Conservation (phyloP, 37 sponge, comb jelly and placozoan genomes). For the Lycopodina hypogea region DNA sequence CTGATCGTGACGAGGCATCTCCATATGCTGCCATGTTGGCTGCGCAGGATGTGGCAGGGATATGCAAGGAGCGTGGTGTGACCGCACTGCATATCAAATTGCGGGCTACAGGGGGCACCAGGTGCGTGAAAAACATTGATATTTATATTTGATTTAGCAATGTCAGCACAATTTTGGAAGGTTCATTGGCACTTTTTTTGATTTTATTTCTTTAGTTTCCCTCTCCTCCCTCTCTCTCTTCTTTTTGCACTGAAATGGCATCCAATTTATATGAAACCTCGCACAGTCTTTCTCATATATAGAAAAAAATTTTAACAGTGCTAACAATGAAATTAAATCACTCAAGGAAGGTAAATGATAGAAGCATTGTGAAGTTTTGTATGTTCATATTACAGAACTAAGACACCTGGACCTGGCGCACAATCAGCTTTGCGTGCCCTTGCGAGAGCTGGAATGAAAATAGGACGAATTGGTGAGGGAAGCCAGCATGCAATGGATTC, state of each 20-base stretch:
- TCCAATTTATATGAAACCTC: too few relatives aligned
- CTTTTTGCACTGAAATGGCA: neutral
- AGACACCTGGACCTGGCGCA: slow-evolving; percentile 99
- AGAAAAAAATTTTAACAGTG: neutral
- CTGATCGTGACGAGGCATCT: slow-evolving; percentile 99
- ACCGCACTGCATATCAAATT: slow-evolving; percentile 98
- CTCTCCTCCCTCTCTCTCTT: too few relatives aligned
- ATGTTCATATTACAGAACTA: slow-evolving; percentile 71
- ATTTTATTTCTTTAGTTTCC: too few relatives aligned
- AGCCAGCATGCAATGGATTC: neutral
- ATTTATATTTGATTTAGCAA: neutral
- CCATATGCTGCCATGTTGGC: slow-evolving; percentile 99
- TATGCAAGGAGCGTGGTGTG: slow-evolving; percentile 95
- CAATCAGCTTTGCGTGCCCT: slow-evolving; percentile 96
- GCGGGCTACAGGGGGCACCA: slow-evolving; percentile 95
- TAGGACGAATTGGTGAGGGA: slow-evolving; percentile 88
- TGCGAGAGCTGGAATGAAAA: slow-evolving; percentile 98
- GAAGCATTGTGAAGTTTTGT: too few relatives aligned
- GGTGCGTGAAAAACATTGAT: slow-evolving; percentile 73
- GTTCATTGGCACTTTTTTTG: too few relatives aligned
- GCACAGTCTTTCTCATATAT: neutral
- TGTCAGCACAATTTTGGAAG: too few relatives aligned
- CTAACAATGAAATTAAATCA: too few relatives aligned
- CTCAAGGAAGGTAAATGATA: too few relatives aligned
- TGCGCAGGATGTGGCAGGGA: slow-evolving; percentile 97